Conservation (phyloP, 2,113 vertebrate species). For the Oplegnathus fasciatus region DNA sequence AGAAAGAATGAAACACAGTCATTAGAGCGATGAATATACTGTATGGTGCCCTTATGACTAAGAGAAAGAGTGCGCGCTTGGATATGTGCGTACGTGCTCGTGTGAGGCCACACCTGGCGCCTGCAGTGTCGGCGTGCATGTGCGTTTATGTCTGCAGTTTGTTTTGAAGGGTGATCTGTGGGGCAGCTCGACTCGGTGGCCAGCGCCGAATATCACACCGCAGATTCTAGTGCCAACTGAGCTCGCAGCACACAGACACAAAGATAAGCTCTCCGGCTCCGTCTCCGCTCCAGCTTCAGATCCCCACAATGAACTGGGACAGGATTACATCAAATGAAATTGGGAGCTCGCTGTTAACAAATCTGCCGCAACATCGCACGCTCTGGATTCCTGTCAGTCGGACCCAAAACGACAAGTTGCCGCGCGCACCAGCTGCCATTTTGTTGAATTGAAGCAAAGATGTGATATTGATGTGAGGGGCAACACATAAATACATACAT, state of each 20-base stretch:
- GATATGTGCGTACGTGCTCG: not conserved
- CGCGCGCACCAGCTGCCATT: constrained; percentile 16
- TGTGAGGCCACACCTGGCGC: not conserved
- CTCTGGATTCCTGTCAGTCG: constrained; percentile 37
- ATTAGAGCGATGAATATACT: constrained; percentile 22
- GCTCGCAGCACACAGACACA: constrained; percentile 33
- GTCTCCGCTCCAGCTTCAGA: constrained; percentile 23
- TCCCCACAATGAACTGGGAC: constrained; percentile 44
- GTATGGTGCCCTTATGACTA: not conserved
- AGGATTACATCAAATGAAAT: constrained; percentile 58
- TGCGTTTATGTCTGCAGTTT: not conserved
- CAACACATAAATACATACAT: constrained; percentile 8
- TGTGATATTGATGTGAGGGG: constrained; percentile 7
- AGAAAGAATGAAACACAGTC: constrained; percentile 27
- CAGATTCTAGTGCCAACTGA: constrained; percentile 27
- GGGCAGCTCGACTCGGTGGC: not conserved
- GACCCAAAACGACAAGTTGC: not conserved
- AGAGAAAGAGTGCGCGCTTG: not conserved
- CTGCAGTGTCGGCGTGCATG: not conserved
- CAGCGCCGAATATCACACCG: constrained; percentile 2
- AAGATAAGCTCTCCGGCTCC: constrained; percentile 32
- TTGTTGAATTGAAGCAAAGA: constrained; percentile 20
- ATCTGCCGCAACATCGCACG: constrained; percentile 5
- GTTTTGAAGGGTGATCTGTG: not conserved
- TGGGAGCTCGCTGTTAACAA: constrained; percentile 54